phyloP scores from a whole-genome alignment of 2,797 vertebrate species.

The Megaceryle alcyon region DNA sequence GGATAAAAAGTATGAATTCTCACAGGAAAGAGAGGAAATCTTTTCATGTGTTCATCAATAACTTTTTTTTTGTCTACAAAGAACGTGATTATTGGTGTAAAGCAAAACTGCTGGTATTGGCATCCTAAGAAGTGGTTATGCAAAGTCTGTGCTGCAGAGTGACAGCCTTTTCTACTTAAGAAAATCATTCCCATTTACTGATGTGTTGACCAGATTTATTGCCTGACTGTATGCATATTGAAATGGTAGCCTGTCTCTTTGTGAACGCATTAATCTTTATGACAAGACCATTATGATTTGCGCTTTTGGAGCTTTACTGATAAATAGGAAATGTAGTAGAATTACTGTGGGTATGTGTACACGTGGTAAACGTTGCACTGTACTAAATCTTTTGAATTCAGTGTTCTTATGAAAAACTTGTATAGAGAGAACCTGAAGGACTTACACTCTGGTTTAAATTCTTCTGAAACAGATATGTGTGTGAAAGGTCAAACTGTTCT shows the following conservation, averaged over 20 bases:
- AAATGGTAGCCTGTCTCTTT: neutral
- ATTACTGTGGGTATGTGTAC: neutral
- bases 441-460: neutral
- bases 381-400: neutral
- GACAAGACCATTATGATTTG: neutral
- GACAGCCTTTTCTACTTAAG: neutral
- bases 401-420: neutral
- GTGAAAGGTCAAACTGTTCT: neutral
- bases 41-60: slow-evolving; percentile 33
- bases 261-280: neutral
- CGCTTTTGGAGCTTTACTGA: neutral
- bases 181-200: neutral
- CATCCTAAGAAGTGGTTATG: neutral
- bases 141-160: neutral
- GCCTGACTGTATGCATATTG: neutral
- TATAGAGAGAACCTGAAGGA: neutral
- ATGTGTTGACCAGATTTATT: neutral
- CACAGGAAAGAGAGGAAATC: neutral
- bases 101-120: neutral
- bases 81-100: neutral
- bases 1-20: neutral
- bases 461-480: neutral
- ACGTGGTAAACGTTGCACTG: neutral
- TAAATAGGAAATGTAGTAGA: neutral
- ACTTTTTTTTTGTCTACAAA: slow-evolving; percentile 10